Conservation (phyloP, 2,888 invertebrate genomes). For the Rhimphoctona megacephalus region DNA sequence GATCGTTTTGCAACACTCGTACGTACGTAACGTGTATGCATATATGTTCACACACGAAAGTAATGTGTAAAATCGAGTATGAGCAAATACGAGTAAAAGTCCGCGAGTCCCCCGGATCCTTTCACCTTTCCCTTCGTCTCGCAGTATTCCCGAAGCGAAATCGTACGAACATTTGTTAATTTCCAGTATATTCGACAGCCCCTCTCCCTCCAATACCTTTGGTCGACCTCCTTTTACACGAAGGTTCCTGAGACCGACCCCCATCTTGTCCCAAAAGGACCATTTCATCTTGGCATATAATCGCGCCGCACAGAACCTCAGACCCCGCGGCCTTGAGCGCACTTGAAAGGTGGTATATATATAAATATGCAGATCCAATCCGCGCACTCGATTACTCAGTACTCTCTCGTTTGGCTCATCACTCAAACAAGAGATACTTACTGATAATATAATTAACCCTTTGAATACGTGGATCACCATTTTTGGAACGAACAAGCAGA, state of each 20-base stretch:
- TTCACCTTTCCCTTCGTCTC: constrained; percentile 81
- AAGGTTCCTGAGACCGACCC: constrained; percentile 68
- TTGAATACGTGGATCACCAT: constrained; percentile 14
- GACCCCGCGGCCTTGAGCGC: constrained; percentile 71
- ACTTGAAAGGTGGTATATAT: constrained; percentile 54
- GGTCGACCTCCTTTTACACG: constrained; percentile 82
- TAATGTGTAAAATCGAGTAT: constrained; percentile 46
- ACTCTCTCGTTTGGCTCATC: constrained; percentile 38
- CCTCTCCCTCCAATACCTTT: constrained; percentile 68
- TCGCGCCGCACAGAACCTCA: constrained; percentile 64
- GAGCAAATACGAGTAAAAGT: constrained; percentile 51
- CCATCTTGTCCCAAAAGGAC: constrained; percentile 70
- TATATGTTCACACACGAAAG: not conserved
- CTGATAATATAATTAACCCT: constrained; percentile 58
- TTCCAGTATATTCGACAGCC: constrained; percentile 78
- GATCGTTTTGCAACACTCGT: not conserved
- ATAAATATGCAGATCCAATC: constrained; percentile 23
- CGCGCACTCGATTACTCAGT: constrained; percentile 28
- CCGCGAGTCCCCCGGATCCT: constrained; percentile 71
- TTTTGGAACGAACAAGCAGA: constrained; percentile 1
- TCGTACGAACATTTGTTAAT: constrained; percentile 79
- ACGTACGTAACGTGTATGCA: not conserved
- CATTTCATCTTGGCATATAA: constrained; percentile 57
- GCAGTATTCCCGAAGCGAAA: constrained; percentile 38
- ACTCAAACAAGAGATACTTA: constrained; percentile 31